phyloP scores from a whole-genome alignment of 2,797 vertebrate genomes.

The Vespertilio murinus region DNA sequence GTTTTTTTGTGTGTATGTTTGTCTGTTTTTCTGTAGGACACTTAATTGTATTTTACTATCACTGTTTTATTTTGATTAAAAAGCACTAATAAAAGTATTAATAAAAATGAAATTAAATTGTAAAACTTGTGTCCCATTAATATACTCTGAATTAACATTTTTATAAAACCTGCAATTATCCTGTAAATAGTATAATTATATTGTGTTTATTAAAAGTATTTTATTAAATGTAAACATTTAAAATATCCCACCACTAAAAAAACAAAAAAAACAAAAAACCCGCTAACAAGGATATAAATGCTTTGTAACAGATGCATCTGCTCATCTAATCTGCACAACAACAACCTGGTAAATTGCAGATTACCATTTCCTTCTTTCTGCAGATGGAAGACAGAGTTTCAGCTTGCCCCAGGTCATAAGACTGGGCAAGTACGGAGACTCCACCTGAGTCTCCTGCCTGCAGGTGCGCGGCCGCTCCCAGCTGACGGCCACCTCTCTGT shows the following conservation, averaged over 20 bases:
- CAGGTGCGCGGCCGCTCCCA: background rate
- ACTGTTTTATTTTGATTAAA: conserved; percentile 54
- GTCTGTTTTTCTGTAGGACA: background rate
- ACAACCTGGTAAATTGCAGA: background rate
- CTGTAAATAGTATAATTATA: conserved; percentile 7
- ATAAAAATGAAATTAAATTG: conserved; percentile 61
- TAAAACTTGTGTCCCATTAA: conserved; percentile 33
- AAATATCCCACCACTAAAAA: background rate
- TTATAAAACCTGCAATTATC: conserved; percentile 57
- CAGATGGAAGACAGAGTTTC: background rate
- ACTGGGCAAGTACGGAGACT: background rate
- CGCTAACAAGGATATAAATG: background rate
- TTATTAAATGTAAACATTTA: conserved; percentile 53
- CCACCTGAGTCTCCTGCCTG: background rate
- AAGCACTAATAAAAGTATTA: conserved; percentile 59
- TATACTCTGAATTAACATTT: conserved; percentile 53
- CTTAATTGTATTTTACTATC: conserved; percentile 22
- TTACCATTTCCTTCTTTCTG: background rate
- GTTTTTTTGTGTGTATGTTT: background rate
- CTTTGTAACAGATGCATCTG: background rate
- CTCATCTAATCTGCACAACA: background rate
- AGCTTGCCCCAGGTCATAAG: background rate
- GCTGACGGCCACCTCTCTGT: background rate
- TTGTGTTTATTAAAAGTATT: conserved; percentile 52
- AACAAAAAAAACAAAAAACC: background rate